Percentiles rank a stretch among this genome's conserved stretches.
Conservation (phyloP, 2,888 invertebrate genomes). For the Andrena camellia region DNA sequence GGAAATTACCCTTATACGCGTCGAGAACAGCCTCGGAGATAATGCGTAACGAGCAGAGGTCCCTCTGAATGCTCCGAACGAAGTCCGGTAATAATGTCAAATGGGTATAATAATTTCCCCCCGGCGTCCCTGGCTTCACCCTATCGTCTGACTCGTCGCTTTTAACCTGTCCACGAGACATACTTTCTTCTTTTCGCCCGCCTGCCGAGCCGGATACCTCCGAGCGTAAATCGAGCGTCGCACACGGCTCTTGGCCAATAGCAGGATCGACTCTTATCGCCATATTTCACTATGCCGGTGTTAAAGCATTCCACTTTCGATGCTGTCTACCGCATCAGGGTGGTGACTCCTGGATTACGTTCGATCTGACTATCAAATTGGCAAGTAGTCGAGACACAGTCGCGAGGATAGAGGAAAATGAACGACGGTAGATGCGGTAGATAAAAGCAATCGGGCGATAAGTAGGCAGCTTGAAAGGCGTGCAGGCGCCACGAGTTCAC, state of each 20-base stretch:
- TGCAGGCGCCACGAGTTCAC: slow-evolving; percentile 33
- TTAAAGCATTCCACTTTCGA: no score
- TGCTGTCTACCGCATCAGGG: no score
- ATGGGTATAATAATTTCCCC: slow-evolving; percentile 59
- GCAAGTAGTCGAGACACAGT: neutral
- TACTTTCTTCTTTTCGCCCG: neutral
- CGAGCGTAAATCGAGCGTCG: neutral
- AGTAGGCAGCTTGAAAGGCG: slow-evolving; percentile 35
- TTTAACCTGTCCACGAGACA: slow-evolving; percentile 24
- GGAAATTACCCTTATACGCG: slow-evolving; percentile 55
- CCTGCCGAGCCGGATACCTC: neutral
- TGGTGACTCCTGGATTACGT: no score
- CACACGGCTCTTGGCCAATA: no score
- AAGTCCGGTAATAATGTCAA: slow-evolving; percentile 63
- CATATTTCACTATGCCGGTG: neutral
- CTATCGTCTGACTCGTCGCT: slow-evolving; percentile 40
- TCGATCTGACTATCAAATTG: no score
- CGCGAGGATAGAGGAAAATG: neutral
- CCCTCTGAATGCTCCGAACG: slow-evolving; percentile 51
- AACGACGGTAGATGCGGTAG: slow-evolving; percentile 12
- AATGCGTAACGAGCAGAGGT: slow-evolving; percentile 45
- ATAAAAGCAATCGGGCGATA: slow-evolving; percentile 27
- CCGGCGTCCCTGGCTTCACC: slow-evolving; percentile 28
- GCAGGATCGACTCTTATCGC: neutral
- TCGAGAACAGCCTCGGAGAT: slow-evolving; percentile 23